Evolutionary conservation across 1,140 invertebrate genomes (phyloP), one percentile per base, ranked within the genome.

Genomic region (Dreissena rostriformis): DNA sequence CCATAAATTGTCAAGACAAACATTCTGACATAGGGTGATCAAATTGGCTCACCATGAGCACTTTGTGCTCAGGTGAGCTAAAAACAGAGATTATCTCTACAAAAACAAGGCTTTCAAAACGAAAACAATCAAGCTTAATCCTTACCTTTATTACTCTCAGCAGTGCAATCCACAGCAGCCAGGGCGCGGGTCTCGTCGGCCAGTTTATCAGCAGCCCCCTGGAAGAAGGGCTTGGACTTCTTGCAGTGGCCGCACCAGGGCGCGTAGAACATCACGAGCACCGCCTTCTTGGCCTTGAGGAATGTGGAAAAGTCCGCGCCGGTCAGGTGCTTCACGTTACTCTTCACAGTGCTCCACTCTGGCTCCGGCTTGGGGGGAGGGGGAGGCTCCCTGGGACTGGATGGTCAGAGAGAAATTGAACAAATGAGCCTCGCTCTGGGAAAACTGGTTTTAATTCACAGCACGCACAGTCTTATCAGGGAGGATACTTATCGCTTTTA

Each of bases 161-260:
- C 75, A 19, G 97, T 97, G 90, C 97, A 98, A 93, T 98, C 97
- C 0, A 97, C 95, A 17, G 97, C 97, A 7, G 95, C 96, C 91
- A 97, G 96, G 24, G 95, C 95, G 17, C 77, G 84, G 75, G 90
- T 91, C 24, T 90, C 87, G 51, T 94, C 91, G 39, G 53, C 52
- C n/a, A 97, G 95, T 57, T 94, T 90, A 73, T 96, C 95, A 0
- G 97, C 97, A 0, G 97, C 96, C 49, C 94, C 94, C 12, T 95
- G 95, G 91, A 96, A 97, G 91, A 97, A 96, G 1, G 97, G 97
- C 92, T 98, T 98, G 0, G 96, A 95, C 86, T 95, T 95, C 91
- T 97, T 97, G 90, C 97, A 98, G 92, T 97, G 97, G 6, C 97
- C 97, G 93, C 97, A 98, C 97, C 97, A 91, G 0, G 91, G 89